Evolutionary conservation across 2,113 vertebrate species (phyloP).

Genomic region (Phoxinus phoxinus): DNA sequence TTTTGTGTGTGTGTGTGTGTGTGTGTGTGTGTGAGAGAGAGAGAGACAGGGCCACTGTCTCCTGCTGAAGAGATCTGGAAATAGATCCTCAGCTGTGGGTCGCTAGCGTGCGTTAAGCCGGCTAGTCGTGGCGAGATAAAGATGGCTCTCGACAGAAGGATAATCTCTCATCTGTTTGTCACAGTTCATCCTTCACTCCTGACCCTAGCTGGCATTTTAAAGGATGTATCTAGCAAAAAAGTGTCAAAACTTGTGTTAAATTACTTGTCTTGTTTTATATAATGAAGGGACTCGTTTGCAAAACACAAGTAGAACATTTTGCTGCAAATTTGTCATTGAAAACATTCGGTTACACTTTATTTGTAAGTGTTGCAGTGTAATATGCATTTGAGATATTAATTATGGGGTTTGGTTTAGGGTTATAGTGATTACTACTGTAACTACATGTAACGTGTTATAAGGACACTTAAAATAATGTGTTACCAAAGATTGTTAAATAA

Average conservation of each 20-base stretch:
- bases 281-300: background rate
- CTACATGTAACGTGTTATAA: too few relatives aligned
- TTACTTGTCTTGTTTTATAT: background rate
- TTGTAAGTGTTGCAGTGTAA: too few relatives aligned
- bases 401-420: too few relatives aligned
- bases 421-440: too few relatives aligned
- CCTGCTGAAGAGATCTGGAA: background rate
- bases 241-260: background rate
- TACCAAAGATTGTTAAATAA: too few relatives aligned
- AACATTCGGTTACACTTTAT: too few relatives aligned
- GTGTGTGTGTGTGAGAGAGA: background rate
- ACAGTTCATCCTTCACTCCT: background rate
- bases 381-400: too few relatives aligned
- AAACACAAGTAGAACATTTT: too few relatives aligned
- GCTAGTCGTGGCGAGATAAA: background rate
- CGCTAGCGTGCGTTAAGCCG: background rate
- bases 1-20: too few relatives aligned
- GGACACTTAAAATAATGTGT: too few relatives aligned
- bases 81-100: background rate
- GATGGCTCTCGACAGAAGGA: slow-evolving; percentile 7
- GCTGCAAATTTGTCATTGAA: too few relatives aligned
- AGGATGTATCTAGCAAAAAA: background rate
- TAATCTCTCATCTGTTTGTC: slow-evolving; percentile 14
- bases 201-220: background rate
- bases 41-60: background rate